Evolutionary conservation across 2,113 vertebrate genomes (phyloP).

Genomic region (Xiphophorus maculatus): DNA sequence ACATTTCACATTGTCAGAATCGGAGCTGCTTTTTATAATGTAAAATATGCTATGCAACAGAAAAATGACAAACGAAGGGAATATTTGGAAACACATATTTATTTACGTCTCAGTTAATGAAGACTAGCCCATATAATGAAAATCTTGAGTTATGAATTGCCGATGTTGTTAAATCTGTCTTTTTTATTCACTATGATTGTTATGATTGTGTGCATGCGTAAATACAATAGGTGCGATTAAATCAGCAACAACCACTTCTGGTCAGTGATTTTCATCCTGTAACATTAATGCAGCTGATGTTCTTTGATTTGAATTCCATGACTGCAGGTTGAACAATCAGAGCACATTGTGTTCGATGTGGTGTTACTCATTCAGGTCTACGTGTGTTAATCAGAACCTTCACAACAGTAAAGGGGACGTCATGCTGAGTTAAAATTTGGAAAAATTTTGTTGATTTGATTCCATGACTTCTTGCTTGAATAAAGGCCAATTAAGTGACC

Average conservation of each 20-base stretch:
- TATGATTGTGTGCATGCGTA: conserved; percentile 1
- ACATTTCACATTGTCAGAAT: background rate
- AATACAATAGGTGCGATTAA: conserved; percentile 22
- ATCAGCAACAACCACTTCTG: conserved; percentile 5
- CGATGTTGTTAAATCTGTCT: conserved; percentile 1
- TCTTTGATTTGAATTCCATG: conserved; percentile 16
- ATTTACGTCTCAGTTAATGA: conserved; percentile 8
- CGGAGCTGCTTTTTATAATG: conserved; percentile 11
- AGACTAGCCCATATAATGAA: background rate
- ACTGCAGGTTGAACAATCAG: conserved; percentile 17
- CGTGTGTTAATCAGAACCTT: background rate
- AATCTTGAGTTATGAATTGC: background rate
- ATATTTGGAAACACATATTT: background rate
- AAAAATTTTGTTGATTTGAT: background rate
- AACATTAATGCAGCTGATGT: conserved; percentile 7
- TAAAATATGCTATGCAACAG: background rate
- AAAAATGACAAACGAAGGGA: background rate
- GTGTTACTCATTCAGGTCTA: background rate
- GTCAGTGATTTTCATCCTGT: background rate
- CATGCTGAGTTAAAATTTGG: background rate
- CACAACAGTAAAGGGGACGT: background rate
- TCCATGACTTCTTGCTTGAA: background rate
- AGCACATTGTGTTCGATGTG: background rate
- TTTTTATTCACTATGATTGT: conserved; percentile 1
- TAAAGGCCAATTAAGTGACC: background rate